A percentile compares a stretch with the other conserved stretches of the same genome.
phyloP scores from a whole-genome alignment of 2,113 vertebrate species.

The Solenodon paradoxus region DNA sequence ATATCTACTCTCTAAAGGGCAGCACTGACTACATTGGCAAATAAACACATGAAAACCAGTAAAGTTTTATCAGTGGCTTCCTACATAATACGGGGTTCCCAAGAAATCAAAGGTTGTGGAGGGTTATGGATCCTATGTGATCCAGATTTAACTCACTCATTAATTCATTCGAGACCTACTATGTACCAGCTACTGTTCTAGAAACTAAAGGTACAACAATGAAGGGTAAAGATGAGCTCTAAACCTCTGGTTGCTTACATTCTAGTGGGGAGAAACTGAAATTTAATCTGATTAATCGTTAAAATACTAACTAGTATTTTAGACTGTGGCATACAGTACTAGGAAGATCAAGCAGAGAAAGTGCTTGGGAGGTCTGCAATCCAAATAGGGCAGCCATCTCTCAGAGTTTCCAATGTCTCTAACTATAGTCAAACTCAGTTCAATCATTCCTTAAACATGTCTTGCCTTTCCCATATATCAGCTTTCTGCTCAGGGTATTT shows the following conservation, averaged over 20 bases:
- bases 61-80: not conserved
- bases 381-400: not conserved
- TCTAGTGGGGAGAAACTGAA: not conserved
- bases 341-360: not conserved
- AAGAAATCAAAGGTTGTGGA: not conserved
- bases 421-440: not conserved
- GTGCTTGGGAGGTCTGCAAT: not conserved
- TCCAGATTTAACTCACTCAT: not conserved
- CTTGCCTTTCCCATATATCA: not conserved
- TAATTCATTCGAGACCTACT: not conserved
- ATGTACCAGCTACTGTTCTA: not conserved
- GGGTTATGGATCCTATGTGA: not conserved
- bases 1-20: not conserved
- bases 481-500: not conserved
- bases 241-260: not conserved
- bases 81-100: not conserved
- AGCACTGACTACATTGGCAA: not conserved
- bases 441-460: not conserved
- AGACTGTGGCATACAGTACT: not conserved
- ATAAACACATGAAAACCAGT: not conserved
- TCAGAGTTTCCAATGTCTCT: not conserved
- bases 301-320: not conserved
- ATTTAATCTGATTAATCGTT: not conserved
- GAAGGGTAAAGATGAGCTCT: not conserved
- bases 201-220: not conserved